Conservation (phyloP, 2,888 invertebrate species). For the Platypus cylindrus region DNA sequence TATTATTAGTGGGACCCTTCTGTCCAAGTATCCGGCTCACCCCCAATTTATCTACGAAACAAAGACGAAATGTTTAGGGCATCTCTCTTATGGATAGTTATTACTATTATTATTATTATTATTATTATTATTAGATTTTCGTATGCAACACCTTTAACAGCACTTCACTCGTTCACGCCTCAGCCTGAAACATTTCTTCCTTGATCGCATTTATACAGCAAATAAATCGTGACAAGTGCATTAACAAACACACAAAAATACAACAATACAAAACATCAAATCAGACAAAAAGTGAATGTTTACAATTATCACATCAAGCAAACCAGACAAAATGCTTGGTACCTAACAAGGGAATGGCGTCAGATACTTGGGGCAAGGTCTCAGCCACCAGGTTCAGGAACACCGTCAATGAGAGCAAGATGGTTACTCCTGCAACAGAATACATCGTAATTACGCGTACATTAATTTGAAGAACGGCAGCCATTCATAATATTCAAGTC, state of each 20-base stretch:
- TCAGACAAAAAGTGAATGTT: slow-evolving; percentile 33
- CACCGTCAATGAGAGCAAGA: slow-evolving; percentile 98
- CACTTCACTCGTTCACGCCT: slow-evolving; percentile 25
- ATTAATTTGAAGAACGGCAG: too few species aligned
- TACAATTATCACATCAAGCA: slow-evolving; percentile 38
- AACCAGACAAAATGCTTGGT: slow-evolving; percentile 43
- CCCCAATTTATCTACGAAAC: slow-evolving; percentile 27
- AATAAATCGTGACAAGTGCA: slow-evolving; percentile 24
- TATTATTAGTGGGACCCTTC: slow-evolving; percentile 17
- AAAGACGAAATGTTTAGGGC: slow-evolving; percentile 37
- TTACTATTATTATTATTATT: slow-evolving; percentile 14
- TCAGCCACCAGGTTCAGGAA: slow-evolving; percentile 99
- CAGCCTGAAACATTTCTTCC: slow-evolving; percentile 37
- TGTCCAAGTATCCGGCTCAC: slow-evolving; percentile 36
- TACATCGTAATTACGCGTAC: slow-evolving; percentile 42
- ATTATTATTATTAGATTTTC: too few species aligned
- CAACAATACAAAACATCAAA: slow-evolving; percentile 30
- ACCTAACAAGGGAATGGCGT: slow-evolving; percentile 99
- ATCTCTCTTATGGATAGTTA: slow-evolving; percentile 15
- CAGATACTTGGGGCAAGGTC: slow-evolving; percentile 99
- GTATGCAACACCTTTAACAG: slow-evolving; percentile 25
- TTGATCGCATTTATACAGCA: slow-evolving; percentile 28
- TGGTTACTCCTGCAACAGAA: slow-evolving; percentile 93
- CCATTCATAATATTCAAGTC: too few species aligned
- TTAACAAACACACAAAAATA: slow-evolving; percentile 33